A percentile compares a stretch with the other conserved stretches of the same genome.
Evolutionary conservation across 2,888 invertebrate species (phyloP).

Genomic region (Ophion slaviceki): DNA sequence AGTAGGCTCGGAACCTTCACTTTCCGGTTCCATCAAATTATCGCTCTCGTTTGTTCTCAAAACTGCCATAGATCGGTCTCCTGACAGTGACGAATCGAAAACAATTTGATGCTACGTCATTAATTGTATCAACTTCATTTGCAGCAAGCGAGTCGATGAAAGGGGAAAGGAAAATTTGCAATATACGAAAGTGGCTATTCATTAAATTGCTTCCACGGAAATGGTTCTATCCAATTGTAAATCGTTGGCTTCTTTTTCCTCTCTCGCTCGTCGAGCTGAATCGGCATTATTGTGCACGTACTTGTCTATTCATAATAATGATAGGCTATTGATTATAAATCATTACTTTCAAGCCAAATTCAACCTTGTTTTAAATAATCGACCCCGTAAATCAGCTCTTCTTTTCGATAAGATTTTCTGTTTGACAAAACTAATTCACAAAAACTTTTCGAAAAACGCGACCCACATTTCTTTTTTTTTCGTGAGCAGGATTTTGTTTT

Average conservation of each 20-base stretch:
- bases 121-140: neutral
- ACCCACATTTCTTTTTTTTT: neutral
- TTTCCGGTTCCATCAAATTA: neutral
- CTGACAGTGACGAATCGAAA: neutral
- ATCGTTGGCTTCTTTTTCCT: neutral
- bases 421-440: no score
- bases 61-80: neutral
- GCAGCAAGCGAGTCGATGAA: neutral
- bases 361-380: no score
- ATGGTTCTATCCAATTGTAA: neutral
- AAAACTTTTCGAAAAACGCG: no score
- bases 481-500: neutral
- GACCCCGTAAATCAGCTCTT: no score
- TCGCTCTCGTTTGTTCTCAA: neutral
- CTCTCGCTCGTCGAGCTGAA: neutral
- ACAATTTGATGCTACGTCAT: neutral
- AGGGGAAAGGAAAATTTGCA: neutral
- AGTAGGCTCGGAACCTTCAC: neutral
- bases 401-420: no score
- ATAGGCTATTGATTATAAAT: no score
- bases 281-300: no score
- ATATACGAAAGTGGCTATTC: slow-evolving; percentile 28
- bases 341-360: no score
- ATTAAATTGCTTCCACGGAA: neutral
- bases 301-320: no score